These are phyloP conservation scores for Hydraecia micacea DNA, from an alignment of 2,888 invertebrate genomes.

Conservation along the genomic window DNA sequence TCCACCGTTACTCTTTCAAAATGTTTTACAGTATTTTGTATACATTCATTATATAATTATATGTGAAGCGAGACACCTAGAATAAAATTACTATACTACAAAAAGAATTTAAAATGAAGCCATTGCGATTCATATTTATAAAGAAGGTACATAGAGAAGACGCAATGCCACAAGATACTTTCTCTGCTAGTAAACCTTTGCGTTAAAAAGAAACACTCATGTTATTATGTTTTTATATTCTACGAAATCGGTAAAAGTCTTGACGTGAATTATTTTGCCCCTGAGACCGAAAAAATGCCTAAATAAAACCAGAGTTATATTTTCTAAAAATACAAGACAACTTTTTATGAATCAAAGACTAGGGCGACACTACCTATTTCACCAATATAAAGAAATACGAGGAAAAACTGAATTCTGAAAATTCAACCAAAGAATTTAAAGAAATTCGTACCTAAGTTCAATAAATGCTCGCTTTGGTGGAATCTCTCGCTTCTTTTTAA, in stretches of 20 bases:
- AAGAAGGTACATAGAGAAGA: neutral
- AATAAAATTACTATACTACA: too few species aligned
- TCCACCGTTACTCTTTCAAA: too few species aligned
- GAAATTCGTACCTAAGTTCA: slow-evolving; percentile 21
- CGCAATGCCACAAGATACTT: neutral
- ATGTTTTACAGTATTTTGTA: too few species aligned
- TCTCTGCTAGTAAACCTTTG: too few species aligned
- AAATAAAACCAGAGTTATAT: neutral
- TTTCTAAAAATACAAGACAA: neutral
- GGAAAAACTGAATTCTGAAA: slow-evolving; percentile 19
- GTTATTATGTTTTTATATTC: neutral
- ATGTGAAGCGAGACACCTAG: too few species aligned
- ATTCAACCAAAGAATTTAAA: slow-evolving; percentile 3
- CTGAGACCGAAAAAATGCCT: neutral
- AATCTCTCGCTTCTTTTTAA: slow-evolving; percentile 38
- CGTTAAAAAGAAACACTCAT: neutral
- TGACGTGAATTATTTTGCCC: neutral
- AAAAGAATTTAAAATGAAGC: too few species aligned
- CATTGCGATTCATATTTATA: neutral
- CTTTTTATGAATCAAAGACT: neutral
- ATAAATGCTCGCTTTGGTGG: slow-evolving; percentile 20
- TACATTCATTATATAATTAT: too few species aligned
- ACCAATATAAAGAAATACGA: slow-evolving; percentile 17
- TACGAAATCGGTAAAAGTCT: neutral
- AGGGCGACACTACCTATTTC: neutral